phyloP scores from a whole-genome alignment of 2,113 vertebrate genomes.

The Lophochroa leadbeateri region DNA sequence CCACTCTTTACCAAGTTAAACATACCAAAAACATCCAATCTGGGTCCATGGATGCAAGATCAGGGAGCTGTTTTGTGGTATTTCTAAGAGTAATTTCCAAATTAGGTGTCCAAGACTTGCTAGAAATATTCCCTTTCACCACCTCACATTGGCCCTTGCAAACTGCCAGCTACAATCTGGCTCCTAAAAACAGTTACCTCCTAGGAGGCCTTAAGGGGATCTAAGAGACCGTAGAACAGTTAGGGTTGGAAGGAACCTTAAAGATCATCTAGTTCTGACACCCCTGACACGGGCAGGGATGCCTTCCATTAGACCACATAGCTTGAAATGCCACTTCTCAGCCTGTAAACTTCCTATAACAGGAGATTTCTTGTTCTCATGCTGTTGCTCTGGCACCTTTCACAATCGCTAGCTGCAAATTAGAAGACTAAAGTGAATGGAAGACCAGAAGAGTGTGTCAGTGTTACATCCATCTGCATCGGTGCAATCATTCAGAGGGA shows the following conservation, averaged over 20 bases:
- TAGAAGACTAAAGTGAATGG: neutral
- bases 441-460: neutral
- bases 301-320: neutral
- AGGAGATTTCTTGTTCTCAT: neutral
- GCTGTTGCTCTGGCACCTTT: neutral
- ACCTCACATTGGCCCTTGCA: neutral
- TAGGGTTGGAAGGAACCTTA: neutral
- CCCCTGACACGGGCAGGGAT: neutral
- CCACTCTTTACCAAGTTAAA: neutral
- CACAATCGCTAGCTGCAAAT: neutral
- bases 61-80: neutral
- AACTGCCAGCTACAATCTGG: neutral
- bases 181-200: neutral
- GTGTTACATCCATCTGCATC: neutral
- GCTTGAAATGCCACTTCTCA: neutral
- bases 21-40: neutral
- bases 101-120: neutral
- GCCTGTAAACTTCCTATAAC: neutral
- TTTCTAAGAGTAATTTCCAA: neutral
- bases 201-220: neutral
- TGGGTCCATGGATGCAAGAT: neutral
- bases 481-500: neutral
- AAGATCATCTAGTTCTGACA: neutral
- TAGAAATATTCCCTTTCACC: neutral
- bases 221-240: neutral